Evolutionary conservation across 2,113 vertebrate species (phyloP), one percentile per base, ranked within the genome.

Genomic region (Bungarus multicinctus): DNA sequence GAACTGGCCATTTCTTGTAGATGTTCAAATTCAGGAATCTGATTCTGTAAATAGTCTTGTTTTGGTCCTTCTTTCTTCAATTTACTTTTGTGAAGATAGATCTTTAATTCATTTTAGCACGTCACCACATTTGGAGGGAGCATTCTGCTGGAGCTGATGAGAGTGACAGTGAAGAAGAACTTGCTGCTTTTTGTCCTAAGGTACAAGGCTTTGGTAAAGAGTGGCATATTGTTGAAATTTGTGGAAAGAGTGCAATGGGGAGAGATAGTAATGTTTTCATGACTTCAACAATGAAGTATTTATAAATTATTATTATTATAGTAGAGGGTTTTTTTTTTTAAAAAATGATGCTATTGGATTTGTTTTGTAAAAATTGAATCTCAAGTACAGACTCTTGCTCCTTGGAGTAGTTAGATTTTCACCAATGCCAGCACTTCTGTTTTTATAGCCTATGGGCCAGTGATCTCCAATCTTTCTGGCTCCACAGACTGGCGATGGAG

Each of bases 121-220:
- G 98, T 88, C 95, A 95, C 47, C 96, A 95, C 95, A 96, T 98
- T 34, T 95, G 98, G 0, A 95, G 92, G 8, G 97, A 97, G 43
- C 97, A 98, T 55, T 94, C 93, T 52, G 93, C 92, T 0, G 98
- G 97, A 43, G 55, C 55, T 1, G 97, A 98, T 27, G 98, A 95
- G 91, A 99, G 98, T 43, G 99, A 99, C 97, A 99, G 99, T 0
- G 99, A 99, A 94, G 99, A 99, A 95, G 99, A 99, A 95, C 97
- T 99, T 43, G 99, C 99, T 25, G 99, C 99, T 0, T 99, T 99
- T 97, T 99, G 99, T 93, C 99, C 99, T 90, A 98, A 98, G 96
- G 99, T 99, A 98, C 97, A 39, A 30, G 18, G 30, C 12, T 47
- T 92, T 23, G 34, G 0, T 45, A 55, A 54, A 89, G 25, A 0